These are phyloP conservation scores for Mungos mungo DNA, from an alignment of 2,113 vertebrate genomes.

Conservation along the genomic window DNA sequence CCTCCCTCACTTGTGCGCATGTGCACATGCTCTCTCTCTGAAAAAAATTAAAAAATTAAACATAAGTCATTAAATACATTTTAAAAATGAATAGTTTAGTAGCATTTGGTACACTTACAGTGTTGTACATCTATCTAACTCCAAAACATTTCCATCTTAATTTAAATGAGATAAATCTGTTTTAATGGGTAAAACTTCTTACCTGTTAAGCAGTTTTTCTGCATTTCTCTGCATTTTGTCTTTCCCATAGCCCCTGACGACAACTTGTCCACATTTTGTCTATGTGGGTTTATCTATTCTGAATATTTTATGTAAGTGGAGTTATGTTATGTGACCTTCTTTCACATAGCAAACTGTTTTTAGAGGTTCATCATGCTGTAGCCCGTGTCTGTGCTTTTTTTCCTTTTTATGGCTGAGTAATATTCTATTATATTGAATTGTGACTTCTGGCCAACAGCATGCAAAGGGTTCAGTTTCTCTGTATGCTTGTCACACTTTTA, in stretches of 20 bases:
- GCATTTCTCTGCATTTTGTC: neutral
- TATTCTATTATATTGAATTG: neutral
- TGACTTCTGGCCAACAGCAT: neutral
- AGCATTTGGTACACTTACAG: neutral
- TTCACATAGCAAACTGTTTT: neutral
- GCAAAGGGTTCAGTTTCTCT: neutral
- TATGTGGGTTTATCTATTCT: constrained; percentile 15
- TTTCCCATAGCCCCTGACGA: neutral
- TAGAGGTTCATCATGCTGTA: neutral
- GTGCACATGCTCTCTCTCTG: no score
- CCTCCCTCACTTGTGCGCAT: no score
- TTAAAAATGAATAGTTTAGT: neutral
- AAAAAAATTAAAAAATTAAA: no score
- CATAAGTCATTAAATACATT: no score
- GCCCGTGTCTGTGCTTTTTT: neutral
- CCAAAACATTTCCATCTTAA: neutral
- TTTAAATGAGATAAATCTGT: constrained; percentile 11
- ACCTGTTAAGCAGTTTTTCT: neutral
- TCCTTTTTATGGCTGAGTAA: neutral
- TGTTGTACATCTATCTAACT: neutral
- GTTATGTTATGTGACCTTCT: neutral
- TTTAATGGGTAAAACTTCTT: neutral
- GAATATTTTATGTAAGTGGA: neutral
- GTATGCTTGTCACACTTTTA: neutral
- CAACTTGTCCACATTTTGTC: neutral